A percentile compares a stretch with the other conserved stretches of the same genome.
These are phyloP conservation scores for Apotomis capreana DNA, from an alignment of 2,888 invertebrate species.

Conservation along the genomic window DNA sequence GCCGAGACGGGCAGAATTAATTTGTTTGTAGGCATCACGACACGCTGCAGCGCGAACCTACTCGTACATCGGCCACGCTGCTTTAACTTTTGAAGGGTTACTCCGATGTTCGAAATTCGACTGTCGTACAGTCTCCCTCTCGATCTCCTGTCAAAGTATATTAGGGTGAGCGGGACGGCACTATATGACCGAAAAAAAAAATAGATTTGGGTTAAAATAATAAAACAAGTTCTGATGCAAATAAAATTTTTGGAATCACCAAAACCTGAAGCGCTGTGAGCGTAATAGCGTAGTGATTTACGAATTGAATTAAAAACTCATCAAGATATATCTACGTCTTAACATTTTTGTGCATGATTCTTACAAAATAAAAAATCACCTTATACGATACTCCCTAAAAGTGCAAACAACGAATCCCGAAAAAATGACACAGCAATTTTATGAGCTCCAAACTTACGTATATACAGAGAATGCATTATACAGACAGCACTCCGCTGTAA, in stretches of 20 bases:
- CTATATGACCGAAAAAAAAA: too few relatives aligned
- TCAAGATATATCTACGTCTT: background rate
- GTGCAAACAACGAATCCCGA: conserved; percentile 3
- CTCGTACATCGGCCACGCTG: conserved; percentile 23
- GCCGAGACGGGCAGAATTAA: conserved; percentile 75
- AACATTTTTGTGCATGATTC: background rate
- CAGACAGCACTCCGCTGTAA: conserved; percentile 25
- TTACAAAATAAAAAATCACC: background rate
- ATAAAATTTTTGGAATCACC: too few relatives aligned
- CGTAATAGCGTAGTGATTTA: too few relatives aligned
- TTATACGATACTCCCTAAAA: conserved; percentile 1
- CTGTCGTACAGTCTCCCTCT: too few relatives aligned
- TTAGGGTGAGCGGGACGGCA: too few relatives aligned
- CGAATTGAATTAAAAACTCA: too few relatives aligned
- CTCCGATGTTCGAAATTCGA: too few relatives aligned
- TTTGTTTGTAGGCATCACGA: conserved; percentile 69
- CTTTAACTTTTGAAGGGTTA: background rate
- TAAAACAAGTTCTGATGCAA: too few relatives aligned
- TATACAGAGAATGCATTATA: conserved; percentile 32
- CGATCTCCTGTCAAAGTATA: too few relatives aligned
- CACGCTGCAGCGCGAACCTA: conserved; percentile 50
- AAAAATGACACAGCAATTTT: conserved; percentile 17
- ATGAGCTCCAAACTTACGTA: conserved; percentile 17
- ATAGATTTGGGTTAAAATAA: too few relatives aligned
- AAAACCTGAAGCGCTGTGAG: too few relatives aligned